Evolutionary conservation across 2,113 vertebrate genomes (phyloP).

Genomic region (Rhabdomys dilectus): DNA sequence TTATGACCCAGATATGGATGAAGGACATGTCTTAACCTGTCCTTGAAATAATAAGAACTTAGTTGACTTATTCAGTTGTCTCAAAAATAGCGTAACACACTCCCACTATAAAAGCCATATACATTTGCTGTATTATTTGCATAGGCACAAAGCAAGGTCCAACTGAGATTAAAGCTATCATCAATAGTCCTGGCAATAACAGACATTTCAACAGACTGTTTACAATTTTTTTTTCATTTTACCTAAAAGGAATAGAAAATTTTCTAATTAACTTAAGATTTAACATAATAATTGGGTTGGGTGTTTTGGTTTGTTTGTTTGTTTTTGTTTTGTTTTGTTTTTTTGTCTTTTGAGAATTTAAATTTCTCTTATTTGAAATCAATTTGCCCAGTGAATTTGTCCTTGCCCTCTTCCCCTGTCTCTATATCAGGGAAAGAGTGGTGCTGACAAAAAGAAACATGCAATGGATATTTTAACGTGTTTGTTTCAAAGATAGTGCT

Average conservation of each 20-base stretch:
- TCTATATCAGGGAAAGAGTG: too few relatives aligned
- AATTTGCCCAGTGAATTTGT: background rate
- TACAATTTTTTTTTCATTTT: background rate
- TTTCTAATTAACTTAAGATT: background rate
- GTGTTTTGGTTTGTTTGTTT: too few relatives aligned
- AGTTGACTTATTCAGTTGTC: background rate
- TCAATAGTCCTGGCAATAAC: constrained; percentile 23
- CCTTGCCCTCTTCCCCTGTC: too few relatives aligned
- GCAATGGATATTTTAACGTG: too few relatives aligned
- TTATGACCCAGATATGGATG: constrained; percentile 5
- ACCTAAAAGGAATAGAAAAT: background rate
- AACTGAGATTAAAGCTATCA: background rate
- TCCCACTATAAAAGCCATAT: background rate
- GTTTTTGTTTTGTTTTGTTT: background rate
- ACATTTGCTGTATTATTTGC: constrained; percentile 6
- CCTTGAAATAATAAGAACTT: constrained; percentile 20
- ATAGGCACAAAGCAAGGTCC: background rate
- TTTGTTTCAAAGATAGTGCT: too few relatives aligned
- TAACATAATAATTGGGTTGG: background rate
- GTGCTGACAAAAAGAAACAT: too few relatives aligned
- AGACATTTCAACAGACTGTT: background rate
- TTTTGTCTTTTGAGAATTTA: background rate
- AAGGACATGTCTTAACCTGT: constrained; percentile 34
- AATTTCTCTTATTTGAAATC: background rate
- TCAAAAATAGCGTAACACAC: background rate